Conservation (phyloP, 2,888 invertebrate species). For the Drosophila fungiperda region DNA sequence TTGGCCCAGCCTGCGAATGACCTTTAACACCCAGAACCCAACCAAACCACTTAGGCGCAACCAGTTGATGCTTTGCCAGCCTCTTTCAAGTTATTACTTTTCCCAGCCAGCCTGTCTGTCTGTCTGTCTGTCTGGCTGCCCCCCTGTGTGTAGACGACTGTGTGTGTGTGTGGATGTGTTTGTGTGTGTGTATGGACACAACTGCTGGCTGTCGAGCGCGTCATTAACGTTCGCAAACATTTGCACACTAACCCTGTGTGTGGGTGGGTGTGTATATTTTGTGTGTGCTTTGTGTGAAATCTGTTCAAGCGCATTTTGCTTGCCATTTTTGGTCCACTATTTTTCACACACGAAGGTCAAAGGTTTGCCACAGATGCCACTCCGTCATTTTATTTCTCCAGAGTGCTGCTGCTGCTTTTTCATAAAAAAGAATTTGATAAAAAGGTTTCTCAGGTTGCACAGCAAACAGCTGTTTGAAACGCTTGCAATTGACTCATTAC, state of each 20-base stretch:
- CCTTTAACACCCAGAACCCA: not conserved
- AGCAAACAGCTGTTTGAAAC: slow-evolving; percentile 11
- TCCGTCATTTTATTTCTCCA: slow-evolving; percentile 22
- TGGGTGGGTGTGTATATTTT: slow-evolving; percentile 7
- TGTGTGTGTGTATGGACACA: slow-evolving; percentile 14
- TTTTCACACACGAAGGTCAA: slow-evolving; percentile 61
- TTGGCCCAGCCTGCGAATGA: slow-evolving; percentile 18
- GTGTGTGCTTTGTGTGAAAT: slow-evolving; percentile 49
- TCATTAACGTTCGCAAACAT: slow-evolving; percentile 76
- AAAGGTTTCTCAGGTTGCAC: slow-evolving; percentile 3
- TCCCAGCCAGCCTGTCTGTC: not conserved
- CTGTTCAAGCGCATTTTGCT: slow-evolving; percentile 47
- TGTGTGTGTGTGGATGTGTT: not conserved
- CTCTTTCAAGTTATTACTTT: slow-evolving; percentile 9
- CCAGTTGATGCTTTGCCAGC: slow-evolving; percentile 17
- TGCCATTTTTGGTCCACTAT: slow-evolving; percentile 59
- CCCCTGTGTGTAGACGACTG: not conserved
- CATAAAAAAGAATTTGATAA: slow-evolving; percentile 12
- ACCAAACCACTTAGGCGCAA: slow-evolving; percentile 7
- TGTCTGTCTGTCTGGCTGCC: not conserved
- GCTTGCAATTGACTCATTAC: slow-evolving; percentile 16
- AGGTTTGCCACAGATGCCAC: slow-evolving; percentile 41
- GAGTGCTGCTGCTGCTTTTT: slow-evolving; percentile 10
- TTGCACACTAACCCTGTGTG: slow-evolving; percentile 38
- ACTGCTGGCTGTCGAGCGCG: slow-evolving; percentile 49